These are phyloP conservation scores for Labroides dimidiatus DNA, from an alignment of 2,797 vertebrate species.

Conservation along the genomic window DNA sequence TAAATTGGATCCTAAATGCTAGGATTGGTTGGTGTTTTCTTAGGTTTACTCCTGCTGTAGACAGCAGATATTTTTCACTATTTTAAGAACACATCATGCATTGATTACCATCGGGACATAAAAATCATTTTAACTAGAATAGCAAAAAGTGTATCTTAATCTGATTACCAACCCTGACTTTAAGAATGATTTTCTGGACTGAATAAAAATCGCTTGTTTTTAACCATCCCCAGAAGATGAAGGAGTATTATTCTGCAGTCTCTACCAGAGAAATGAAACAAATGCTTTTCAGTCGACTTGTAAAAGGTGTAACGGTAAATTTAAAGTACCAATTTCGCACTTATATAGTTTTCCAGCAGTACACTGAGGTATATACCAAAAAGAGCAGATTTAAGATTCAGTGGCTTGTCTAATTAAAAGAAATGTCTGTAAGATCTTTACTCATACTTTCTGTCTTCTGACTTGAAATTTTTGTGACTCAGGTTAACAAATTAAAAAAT, in stretches of 20 bases:
- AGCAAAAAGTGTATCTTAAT: too few relatives aligned
- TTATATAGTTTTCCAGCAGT: background rate
- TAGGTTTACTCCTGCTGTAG: too few relatives aligned
- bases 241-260: background rate
- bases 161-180: too few relatives aligned
- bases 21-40: too few relatives aligned
- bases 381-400: background rate
- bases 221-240: background rate
- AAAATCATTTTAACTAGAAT: too few relatives aligned
- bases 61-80: too few relatives aligned
- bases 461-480: conserved; percentile 27
- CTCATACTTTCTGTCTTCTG: conserved; percentile 11
- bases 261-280: background rate
- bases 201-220: conserved; percentile 11
- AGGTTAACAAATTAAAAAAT: conserved; percentile 23
- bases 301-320: background rate
- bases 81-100: too few relatives aligned
- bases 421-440: conserved; percentile 6
- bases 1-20: too few relatives aligned
- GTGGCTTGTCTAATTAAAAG: background rate
- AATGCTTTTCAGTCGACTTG: background rate
- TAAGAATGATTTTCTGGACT: background rate
- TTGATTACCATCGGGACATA: too few relatives aligned
- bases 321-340: too few relatives aligned
- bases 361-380: background rate